phyloP scores from a whole-genome alignment of 2,888 invertebrate genomes.

The Himalopsyche kuldschensis region DNA sequence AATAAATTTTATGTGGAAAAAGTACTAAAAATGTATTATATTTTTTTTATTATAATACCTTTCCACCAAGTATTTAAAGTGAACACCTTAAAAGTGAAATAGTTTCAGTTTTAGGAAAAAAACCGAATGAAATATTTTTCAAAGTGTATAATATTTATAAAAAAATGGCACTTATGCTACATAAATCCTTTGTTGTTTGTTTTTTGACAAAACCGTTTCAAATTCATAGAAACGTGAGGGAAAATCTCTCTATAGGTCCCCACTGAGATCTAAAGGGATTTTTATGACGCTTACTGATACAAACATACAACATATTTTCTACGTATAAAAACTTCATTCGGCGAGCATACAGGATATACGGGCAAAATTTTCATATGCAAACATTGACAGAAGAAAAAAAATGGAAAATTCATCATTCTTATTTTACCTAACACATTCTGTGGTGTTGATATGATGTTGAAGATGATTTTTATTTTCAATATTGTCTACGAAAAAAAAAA shows the following conservation, averaged over 20 bases:
- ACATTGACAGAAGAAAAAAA: not conserved
- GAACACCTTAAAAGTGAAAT: too few relatives aligned
- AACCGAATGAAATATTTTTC: not conserved
- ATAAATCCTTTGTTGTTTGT: not conserved
- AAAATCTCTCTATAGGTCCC: not conserved
- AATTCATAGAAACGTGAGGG: not conserved
- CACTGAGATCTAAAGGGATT: not conserved
- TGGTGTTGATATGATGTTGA: too few relatives aligned
- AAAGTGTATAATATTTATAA: not conserved
- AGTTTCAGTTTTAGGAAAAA: too few relatives aligned
- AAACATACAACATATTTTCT: not conserved
- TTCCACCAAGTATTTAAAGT: too few relatives aligned
- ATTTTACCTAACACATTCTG: not conserved
- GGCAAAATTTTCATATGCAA: not conserved
- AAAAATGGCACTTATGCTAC: not conserved
- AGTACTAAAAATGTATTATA: too few relatives aligned
- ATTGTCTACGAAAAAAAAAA: too few relatives aligned
- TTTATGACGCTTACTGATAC: not conserved
- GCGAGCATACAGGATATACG: not conserved
- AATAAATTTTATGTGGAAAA: too few relatives aligned
- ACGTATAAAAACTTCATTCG: not conserved
- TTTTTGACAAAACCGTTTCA: not conserved
- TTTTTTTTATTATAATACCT: too few relatives aligned
- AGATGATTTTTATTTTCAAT: too few relatives aligned
- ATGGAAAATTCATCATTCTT: not conserved